Percentiles rank a stretch among this genome's conserved stretches.
Evolutionary conservation across 2,888 invertebrate genomes (phyloP).

Genomic region (Melikaiella ostensackeni): DNA sequence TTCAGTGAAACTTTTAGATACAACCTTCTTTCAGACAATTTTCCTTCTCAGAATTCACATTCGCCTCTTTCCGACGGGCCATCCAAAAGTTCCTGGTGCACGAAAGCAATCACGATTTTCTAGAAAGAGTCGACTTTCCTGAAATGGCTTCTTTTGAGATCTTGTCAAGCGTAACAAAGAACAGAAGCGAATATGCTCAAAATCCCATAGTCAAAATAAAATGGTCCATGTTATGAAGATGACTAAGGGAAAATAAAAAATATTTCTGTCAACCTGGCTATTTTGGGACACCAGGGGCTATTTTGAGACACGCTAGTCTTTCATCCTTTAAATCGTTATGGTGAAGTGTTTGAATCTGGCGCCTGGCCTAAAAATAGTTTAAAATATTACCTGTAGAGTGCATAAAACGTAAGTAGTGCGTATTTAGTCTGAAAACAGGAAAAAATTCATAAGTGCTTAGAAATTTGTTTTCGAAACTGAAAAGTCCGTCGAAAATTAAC

Average conservation of each 20-base stretch:
- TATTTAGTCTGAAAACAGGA: too few relatives aligned
- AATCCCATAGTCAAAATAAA: not conserved
- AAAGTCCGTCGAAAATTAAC: too few relatives aligned
- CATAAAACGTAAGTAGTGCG: too few relatives aligned
- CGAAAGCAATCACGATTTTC: conserved; percentile 24
- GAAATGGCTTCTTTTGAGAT: conserved; percentile 24
- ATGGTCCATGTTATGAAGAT: not conserved
- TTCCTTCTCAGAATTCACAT: not conserved
- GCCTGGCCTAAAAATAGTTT: too few relatives aligned
- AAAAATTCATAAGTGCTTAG: too few relatives aligned
- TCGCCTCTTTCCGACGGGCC: not conserved
- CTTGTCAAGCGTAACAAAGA: conserved; percentile 21
- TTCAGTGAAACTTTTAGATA: not conserved
- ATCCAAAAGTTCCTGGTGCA: not conserved
- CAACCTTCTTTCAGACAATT: not conserved
- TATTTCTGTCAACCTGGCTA: too few relatives aligned
- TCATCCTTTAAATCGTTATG: too few relatives aligned
- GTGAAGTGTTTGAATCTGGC: too few relatives aligned
- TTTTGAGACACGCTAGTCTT: too few relatives aligned
- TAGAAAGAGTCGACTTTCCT: conserved; percentile 15
- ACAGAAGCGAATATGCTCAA: conserved; percentile 2
- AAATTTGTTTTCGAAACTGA: too few relatives aligned
- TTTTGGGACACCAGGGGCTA: too few relatives aligned
- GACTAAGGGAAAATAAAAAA: not conserved
- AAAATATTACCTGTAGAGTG: too few relatives aligned